Base-by-base conservation (phyloP, 2,113 vertebrate species). In the Microtus pennsylvanicus region DNA sequence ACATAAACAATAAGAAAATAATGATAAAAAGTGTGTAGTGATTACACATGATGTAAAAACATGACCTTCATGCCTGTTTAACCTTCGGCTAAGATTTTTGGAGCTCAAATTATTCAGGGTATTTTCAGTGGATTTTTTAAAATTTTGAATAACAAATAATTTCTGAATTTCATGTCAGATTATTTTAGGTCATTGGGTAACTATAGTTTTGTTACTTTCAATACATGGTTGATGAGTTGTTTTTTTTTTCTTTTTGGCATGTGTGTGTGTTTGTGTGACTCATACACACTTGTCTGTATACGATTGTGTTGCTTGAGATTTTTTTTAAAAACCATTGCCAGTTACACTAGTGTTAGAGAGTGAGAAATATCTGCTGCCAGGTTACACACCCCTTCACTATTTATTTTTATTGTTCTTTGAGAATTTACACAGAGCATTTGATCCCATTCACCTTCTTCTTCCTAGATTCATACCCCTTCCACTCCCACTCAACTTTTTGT, bases 151-250 rank as follows among this genome's bases (percentile, higher is more conserved):
- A 88, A 33, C 3, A 87, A 87, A 83, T 69, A 47, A 86, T 65
- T 95, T 95, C 47, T 50, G 42, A 89, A 61, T 95, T 86, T 87
- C 3, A 70, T 58, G 28, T 93, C 28, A 78, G 17, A 58, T 93
- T 55, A 78, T 17, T 13, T 45, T 90, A 92, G 24, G 33, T 95
- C 33, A 86, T 12, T 91, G 67, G 55, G 50, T 92, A 74, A 63
- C 70, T 81, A 7, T 10, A n/a, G 33, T 13, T 70, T 70, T 70
- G 5, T 50, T 74, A 21, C 63, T 90, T 96, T 72, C 42, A 88
- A 7, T 90, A 85, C 14, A 30, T 83, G 19, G 45, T 70, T 92
- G 45, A 47, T 95, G 70, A 95, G 2, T 35, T 10, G 4, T 28
- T 28, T 76, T 42, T 83, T 85, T 72, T 13, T 58, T 58, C 17